These are phyloP conservation scores for Platysternon megacephalum DNA, from an alignment of 2,113 vertebrate species.

Conservation along the genomic window DNA sequence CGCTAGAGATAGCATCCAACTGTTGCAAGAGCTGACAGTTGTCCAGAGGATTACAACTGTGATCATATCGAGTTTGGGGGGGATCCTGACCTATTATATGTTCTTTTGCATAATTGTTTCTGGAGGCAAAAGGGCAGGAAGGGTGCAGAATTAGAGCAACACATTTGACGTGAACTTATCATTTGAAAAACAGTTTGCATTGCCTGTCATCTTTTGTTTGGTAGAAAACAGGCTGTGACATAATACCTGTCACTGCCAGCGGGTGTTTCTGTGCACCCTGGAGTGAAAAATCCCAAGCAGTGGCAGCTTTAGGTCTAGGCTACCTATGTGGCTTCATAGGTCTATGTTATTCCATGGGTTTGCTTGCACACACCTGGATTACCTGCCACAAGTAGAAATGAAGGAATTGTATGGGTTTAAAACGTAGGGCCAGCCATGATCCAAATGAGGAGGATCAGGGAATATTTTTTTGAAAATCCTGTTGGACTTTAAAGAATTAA, in stretches of 20 bases:
- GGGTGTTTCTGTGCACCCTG: slow-evolving; percentile 77
- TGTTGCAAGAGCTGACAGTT: slow-evolving; percentile 80
- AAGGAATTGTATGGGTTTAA: background rate
- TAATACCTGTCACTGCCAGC: slow-evolving; percentile 76
- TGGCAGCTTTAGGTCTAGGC: slow-evolving; percentile 59
- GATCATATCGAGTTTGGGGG: slow-evolving; percentile 74
- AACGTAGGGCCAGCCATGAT: background rate
- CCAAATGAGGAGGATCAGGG: background rate
- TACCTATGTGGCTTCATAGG: slow-evolving; percentile 24
- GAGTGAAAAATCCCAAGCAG: slow-evolving; percentile 72
- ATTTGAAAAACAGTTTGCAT: slow-evolving; percentile 76
- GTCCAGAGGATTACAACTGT: slow-evolving; percentile 78
- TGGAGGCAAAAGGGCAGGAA: slow-evolving; percentile 68
- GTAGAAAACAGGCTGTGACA: slow-evolving; percentile 71
- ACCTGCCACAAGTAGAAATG: background rate
- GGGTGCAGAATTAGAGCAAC: slow-evolving; percentile 65
- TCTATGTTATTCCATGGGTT: background rate
- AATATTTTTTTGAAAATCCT: background rate
- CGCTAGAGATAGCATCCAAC: slow-evolving; percentile 77
- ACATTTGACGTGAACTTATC: slow-evolving; percentile 74
- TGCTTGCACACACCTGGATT: background rate
- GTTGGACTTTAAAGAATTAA: background rate
- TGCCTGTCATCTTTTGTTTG: slow-evolving; percentile 78
- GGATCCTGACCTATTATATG: slow-evolving; percentile 77
- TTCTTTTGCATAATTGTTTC: slow-evolving; percentile 80